Percentiles rank a stretch among this genome's conserved stretches.
Evolutionary conservation across 2,888 invertebrate genomes (phyloP).

Genomic region (Carabus problematicus): DNA sequence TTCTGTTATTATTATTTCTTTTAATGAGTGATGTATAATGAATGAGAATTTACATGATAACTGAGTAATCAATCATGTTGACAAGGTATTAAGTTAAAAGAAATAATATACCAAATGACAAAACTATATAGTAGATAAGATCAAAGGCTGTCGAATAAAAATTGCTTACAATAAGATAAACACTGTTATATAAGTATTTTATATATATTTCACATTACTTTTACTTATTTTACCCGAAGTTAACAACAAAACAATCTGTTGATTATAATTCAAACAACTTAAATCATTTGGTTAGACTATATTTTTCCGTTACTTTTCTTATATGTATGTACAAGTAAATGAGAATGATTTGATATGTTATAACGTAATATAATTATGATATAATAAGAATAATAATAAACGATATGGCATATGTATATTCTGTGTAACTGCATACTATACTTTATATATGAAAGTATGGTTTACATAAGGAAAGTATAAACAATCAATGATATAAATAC

Average conservation of each 20-base stretch:
- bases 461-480: constrained; percentile 9
- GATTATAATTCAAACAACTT: background rate
- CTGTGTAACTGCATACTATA: background rate
- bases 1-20: constrained; percentile 21
- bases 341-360: constrained; percentile 5
- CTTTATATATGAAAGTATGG: too few relatives aligned
- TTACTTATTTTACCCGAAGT: background rate
- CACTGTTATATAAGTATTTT: constrained; percentile 1
- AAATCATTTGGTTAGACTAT: too few relatives aligned
- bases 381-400: background rate
- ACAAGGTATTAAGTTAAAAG: constrained; percentile 40
- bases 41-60: constrained; percentile 37
- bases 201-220: background rate
- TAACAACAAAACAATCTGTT: background rate
- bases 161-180: constrained; percentile 18
- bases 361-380: background rate
- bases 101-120: constrained; percentile 21
- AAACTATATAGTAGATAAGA: constrained; percentile 30
- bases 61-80: constrained; percentile 30
- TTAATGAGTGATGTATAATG: constrained; percentile 15
- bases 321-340: background rate
- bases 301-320: too few relatives aligned
- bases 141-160: constrained; percentile 36
- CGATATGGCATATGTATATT: too few relatives aligned
- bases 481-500: constrained; percentile 24